Evolutionary conservation across 2,797 vertebrate species (phyloP).

Genomic region (Protonibea diacanthus): DNA sequence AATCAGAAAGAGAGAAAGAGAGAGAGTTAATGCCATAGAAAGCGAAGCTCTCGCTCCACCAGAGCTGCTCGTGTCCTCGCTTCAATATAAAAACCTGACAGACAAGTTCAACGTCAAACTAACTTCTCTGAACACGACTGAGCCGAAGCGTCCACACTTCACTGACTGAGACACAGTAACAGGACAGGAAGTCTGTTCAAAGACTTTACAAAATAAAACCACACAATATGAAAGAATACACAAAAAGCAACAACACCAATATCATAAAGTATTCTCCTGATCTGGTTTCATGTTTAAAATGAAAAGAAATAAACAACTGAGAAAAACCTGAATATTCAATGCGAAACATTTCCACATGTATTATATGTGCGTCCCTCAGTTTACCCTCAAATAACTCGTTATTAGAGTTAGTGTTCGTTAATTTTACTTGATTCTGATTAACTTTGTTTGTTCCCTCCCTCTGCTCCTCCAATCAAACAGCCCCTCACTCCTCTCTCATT

Average conservation of each 20-base stretch:
- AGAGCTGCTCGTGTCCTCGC: slow-evolving; percentile 28
- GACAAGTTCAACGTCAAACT: slow-evolving; percentile 62
- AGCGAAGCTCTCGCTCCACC: slow-evolving; percentile 25
- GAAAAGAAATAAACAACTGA: too few relatives aligned
- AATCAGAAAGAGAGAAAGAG: slow-evolving; percentile 8
- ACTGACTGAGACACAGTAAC: neutral
- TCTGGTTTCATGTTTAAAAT: too few relatives aligned
- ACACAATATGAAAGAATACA: too few relatives aligned
- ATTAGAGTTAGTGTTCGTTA: too few relatives aligned
- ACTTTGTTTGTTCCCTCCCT: neutral
- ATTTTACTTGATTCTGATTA: neutral
- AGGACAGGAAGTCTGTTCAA: neutral
- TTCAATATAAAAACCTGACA: slow-evolving; percentile 52
- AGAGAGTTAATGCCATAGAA: neutral
- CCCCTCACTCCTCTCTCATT: neutral
- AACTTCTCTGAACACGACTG: neutral
- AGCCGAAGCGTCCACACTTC: neutral
- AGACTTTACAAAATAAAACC: neutral
- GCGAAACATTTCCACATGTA: too few relatives aligned
- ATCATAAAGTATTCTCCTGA: too few relatives aligned
- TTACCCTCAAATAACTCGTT: too few relatives aligned
- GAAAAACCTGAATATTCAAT: too few relatives aligned
- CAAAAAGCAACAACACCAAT: too few relatives aligned
- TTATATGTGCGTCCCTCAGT: too few relatives aligned
- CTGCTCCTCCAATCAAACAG: neutral